phyloP scores from a whole-genome alignment of 2,113 vertebrate species.

The Nycticorax nycticorax region DNA sequence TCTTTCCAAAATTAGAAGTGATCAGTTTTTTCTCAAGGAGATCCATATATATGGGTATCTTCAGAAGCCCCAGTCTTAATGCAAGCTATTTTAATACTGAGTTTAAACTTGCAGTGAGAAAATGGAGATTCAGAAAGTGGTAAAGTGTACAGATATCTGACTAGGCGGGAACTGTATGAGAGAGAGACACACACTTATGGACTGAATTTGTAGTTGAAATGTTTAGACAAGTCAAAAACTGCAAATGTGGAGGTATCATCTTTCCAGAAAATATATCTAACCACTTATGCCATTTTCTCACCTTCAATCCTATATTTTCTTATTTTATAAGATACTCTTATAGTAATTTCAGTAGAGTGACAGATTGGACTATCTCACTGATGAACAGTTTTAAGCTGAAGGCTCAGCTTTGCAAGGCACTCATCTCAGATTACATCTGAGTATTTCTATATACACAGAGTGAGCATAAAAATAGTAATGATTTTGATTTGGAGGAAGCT shows the following conservation, averaged over 20 bases:
- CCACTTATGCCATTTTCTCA: background rate
- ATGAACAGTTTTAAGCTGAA: background rate
- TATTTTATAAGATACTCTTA: background rate
- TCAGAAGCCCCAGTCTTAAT: background rate
- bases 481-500: background rate
- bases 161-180: background rate
- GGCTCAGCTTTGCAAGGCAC: background rate
- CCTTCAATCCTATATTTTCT: background rate
- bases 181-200: background rate
- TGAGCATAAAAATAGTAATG: background rate
- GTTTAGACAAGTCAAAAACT: background rate
- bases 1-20: background rate
- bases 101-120: background rate
- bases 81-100: background rate
- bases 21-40: background rate
- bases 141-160: background rate
- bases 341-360: background rate
- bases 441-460: background rate
- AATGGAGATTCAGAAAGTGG: background rate
- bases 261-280: background rate
- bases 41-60: background rate
- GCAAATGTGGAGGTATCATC: background rate
- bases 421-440: background rate
- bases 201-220: background rate
- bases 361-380: background rate